Base-by-base conservation (phyloP, 2,113 vertebrate genomes). In the Sturnus vulgaris region DNA sequence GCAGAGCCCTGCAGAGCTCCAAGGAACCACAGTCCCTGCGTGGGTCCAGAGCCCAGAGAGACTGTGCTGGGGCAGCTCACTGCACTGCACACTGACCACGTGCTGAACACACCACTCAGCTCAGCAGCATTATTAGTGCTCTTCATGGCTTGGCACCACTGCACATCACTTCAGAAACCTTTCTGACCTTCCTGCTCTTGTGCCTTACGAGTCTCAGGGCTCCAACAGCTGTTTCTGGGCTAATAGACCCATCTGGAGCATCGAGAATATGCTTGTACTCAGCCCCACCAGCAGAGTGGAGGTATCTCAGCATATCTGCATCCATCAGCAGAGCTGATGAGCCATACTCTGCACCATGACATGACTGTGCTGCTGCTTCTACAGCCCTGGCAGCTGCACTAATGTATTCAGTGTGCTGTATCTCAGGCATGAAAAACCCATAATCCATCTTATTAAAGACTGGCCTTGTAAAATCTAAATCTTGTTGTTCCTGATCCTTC, bases 231-330 rank as follows among this genome's bases (percentile, higher is more conserved):
- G 22, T 21, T 76, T 3, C 2, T 21, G 35, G 37, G 47, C 27
- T 76, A 50, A 70, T 0, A 53, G n/a, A 75, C 22, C 39, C 33
- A 63, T 4, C 17, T 71, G 39, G 39, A 82, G 10, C 52, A 31
- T 0, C 15, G 30, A 55, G 39, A 55, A 17, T 12, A 5, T 9
- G 15, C 12, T 60, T 69, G 20, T 21, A 18, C 30, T 75, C 46
- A 69, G 49, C 18, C 13, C 27, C 37, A 21, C 12, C 42, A n/a
- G 24, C 35, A 31, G 0, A 0, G 24, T 31, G 42, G 9, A 63
- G 47, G 6, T 18, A 47, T 13, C 65, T 71, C 66, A 77, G 60
- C 42, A 18, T 9, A 8, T 6, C 37, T 15, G 37, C 55, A 44
- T 24, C 31, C 65, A 77, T n/a, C 68, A 81, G 63, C 63, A 80